Evolutionary conservation across 2,113 vertebrate species (phyloP).

Genomic region (Pedionomus torquatus): DNA sequence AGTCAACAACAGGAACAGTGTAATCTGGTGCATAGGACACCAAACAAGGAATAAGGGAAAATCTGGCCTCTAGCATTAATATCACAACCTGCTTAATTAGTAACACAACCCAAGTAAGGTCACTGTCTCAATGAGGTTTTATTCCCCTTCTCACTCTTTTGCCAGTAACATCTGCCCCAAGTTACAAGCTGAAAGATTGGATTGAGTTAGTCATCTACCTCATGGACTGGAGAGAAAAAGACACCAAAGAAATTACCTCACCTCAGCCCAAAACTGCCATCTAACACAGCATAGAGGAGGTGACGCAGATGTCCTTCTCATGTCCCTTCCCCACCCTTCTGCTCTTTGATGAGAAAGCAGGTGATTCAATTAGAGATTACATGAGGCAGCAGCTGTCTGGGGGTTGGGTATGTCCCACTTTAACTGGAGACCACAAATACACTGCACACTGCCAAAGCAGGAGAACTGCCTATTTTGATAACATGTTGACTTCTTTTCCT

Average conservation of each 20-base stretch:
- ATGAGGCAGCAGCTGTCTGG: not conserved
- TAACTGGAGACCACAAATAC: not conserved
- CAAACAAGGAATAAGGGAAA: rapidly evolving
- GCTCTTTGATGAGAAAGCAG: not conserved
- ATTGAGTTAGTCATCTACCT: not conserved
- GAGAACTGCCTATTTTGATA: not conserved
- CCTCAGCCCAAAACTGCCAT: not conserved
- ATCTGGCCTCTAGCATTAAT: not conserved
- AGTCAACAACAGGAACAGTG: not conserved
- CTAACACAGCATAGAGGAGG: not conserved
- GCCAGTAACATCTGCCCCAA: not conserved
- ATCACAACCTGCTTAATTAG: not conserved
- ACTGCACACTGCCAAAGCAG: not conserved
- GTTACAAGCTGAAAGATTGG: not conserved
- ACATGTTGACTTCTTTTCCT: not conserved
- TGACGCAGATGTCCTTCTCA: not conserved
- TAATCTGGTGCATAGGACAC: not conserved
- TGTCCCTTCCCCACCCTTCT: not conserved
- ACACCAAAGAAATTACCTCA: not conserved
- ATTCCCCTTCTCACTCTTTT: not conserved
- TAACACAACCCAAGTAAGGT: not conserved
- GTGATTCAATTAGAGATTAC: not conserved
- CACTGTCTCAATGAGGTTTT: not conserved
- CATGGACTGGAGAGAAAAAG: not conserved
- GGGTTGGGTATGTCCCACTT: not conserved